Evolutionary conservation across 1,140 invertebrate genomes (phyloP), one percentile per base, ranked within the genome.

Genomic region (Pseudomyrmex gracilis): DNA sequence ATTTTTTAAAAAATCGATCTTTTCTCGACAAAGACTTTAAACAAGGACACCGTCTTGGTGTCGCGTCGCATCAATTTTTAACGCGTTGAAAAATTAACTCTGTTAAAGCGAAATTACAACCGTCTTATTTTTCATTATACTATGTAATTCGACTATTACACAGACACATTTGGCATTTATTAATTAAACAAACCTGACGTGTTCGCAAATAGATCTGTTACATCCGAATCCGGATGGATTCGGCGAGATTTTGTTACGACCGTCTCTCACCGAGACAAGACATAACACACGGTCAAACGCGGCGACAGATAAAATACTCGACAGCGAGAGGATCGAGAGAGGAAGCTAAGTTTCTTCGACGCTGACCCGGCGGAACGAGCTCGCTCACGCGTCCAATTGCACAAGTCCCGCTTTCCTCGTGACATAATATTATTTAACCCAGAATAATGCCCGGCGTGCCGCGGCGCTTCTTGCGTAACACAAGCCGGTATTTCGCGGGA

Each of bases 391-490:
- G 89, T 91, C 77, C 87, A 88, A 89, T 90, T 90, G 89, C 91
- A 88, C 90, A 90, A 91, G 88, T 78, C 87, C 86, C 88, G 88
- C 92, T 93, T 92, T 93, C 92, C 90, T 92, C 89, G 90, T 92
- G 91, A 93, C 90, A 93, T 93, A 93, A 93, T 92, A 93, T 92
- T 92, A 92, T 92, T 93, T 92, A 93, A 93, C 91, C 90, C 89
- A 93, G 92, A 92, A 92, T 92, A 93, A 92, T 91, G 85, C 90
- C 34, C 87, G 88, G 73, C 83, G 82, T 86, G 87, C 80, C 60
- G 80, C 1, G 64, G 73, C 61, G 49, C 61, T 77, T 55, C 58
- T 92, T 92, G 88, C 90, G 89, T 88, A 92, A 92, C 89, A 82
- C 87, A 85, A 73, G 89, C 85, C 88, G 90, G 87, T 91, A 91